A percentile compares a stretch with the other conserved stretches of the same genome.
Evolutionary conservation across 2,888 invertebrate species (phyloP).

Genomic region (Yponomeuta sedellus): DNA sequence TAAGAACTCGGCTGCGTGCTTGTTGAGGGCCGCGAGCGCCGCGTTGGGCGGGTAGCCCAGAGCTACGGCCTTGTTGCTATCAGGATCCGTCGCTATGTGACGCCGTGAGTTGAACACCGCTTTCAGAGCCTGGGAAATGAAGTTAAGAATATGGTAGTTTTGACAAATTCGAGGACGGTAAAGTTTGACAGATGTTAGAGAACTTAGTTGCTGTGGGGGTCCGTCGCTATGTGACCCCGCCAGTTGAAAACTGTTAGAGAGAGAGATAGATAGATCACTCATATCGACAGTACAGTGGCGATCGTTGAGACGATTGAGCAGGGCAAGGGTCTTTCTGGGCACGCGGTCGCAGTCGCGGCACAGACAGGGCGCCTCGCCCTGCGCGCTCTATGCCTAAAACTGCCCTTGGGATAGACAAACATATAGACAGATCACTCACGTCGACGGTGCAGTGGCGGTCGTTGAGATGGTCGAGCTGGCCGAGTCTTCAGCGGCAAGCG

Average conservation of each 20-base stretch:
- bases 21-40: conserved; percentile 96
- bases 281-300: conserved; percentile 93
- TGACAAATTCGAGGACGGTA: not conserved
- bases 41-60: conserved; percentile 96
- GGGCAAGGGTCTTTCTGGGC: conserved; percentile 92
- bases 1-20: conserved; percentile 94
- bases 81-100: conserved; percentile 67
- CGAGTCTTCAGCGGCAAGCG: conserved; percentile 45
- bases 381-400: too few relatives aligned
- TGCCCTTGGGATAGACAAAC: too few relatives aligned
- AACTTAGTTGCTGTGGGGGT: conserved; percentile 28
- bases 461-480: conserved; percentile 96
- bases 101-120: conserved; percentile 80
- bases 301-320: conserved; percentile 97
- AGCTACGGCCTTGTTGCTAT: conserved; percentile 70
- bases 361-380: conserved; percentile 88
- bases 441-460: conserved; percentile 95
- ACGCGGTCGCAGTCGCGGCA: conserved; percentile 95
- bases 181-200: too few relatives aligned
- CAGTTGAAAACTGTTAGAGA: too few relatives aligned
- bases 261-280: conserved; percentile 25
- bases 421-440: too few relatives aligned
- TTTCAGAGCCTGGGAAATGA: conserved; percentile 72
- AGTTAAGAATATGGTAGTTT: not conserved
- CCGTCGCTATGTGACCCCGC: conserved; percentile 73